Base-by-base conservation (phyloP, 2,113 vertebrate genomes). In the Esox niger region DNA sequence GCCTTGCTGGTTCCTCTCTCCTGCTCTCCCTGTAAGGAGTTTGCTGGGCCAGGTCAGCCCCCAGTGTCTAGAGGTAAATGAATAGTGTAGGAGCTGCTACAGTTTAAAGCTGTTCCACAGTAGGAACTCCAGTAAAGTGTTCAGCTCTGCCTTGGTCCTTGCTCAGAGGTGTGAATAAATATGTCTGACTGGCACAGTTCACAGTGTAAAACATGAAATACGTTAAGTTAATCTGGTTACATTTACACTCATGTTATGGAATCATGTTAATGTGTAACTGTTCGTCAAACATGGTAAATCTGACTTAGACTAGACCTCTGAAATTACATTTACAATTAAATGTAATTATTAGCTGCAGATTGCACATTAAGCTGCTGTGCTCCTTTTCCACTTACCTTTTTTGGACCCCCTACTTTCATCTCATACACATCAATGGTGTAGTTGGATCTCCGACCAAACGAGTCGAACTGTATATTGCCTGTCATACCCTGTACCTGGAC, bases 401-500 rank as follows among this genome's bases (percentile, higher is more conserved):
- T 90, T 61, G 94, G 90, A 21, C 97, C 97, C 63, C 88, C 83
- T 0, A 92, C 76, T 86, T 95, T 98, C 93, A 96, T 95, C 88
- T 99, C 97, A 35, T 98, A 98, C 60, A 99, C 94, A 82, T 98
- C 94, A 13, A 99, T 96, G 20, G 95, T 96, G 84, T 95, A 99
- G 92, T 99, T 99, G 79, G 94, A 91, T 77, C 97, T 94, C 35
- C 97, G 91, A 32, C 97, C 97, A 1, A 96, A 98, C 46, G 95
- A 96, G 85, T 99, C 97, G 3, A 99, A 99, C 80, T 99, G 96
- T 82, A 99, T 95, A 80, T 99, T 98, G 83, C 96, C 96, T 54
- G 97, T 98, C 95, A 99, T 98, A 79, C 97, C 97, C 89, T 95
- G 95, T 59, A 98, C 95, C 87, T 97, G 96, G 11, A 99, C 97